Conservation (phyloP, 2,888 invertebrate species). For the Rhynchonema sp. region DNA sequence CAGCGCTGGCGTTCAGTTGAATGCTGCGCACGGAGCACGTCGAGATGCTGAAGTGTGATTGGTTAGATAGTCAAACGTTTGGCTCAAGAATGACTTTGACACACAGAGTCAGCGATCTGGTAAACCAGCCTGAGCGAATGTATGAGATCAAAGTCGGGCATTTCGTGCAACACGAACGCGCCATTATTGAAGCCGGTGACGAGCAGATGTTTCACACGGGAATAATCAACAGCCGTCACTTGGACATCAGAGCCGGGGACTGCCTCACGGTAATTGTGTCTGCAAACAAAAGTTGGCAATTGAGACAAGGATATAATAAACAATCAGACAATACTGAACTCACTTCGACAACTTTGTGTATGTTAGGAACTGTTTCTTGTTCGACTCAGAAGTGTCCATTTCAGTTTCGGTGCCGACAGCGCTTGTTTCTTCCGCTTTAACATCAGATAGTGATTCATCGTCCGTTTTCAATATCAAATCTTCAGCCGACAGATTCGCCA, state of each 20-base stretch:
- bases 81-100: too few species aligned
- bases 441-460: conserved; percentile 5
- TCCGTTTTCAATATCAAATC: conserved; percentile 12
- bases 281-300: conserved; percentile 27
- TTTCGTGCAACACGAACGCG: conserved; percentile 72
- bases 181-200: conserved; percentile 78
- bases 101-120: too few species aligned
- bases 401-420: not conserved
- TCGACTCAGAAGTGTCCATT: too few species aligned
- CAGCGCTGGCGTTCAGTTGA: conserved; percentile 62
- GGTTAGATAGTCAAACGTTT: not conserved
- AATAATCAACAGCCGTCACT: conserved; percentile 63
- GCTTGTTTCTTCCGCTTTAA: not conserved
- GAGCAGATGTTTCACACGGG: conserved; percentile 54
- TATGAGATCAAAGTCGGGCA: conserved; percentile 77
- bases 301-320: not conserved
- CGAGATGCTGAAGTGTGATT: not conserved
- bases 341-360: conserved; percentile 5
- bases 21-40: conserved; percentile 26
- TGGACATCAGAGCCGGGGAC: conserved; percentile 31
- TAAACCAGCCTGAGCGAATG: conserved; percentile 47
- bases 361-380: too few species aligned
- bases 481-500: conserved; percentile 11
- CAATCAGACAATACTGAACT: not conserved
- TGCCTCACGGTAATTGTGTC: conserved; percentile 39